phyloP scores from a whole-genome alignment of 2,113 vertebrate genomes.

The Odocoileus hemionus region DNA sequence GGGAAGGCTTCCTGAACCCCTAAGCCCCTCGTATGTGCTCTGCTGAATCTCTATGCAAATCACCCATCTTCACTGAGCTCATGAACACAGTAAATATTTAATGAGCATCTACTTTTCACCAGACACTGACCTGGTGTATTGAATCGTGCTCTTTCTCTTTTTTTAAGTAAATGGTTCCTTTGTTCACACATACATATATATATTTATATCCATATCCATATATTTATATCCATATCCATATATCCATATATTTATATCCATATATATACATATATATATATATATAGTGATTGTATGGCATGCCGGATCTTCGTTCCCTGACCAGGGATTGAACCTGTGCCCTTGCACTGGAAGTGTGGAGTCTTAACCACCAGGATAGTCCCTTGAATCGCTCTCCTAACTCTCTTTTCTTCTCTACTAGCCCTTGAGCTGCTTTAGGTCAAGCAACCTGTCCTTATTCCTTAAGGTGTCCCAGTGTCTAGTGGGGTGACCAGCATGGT shows the following conservation, averaged over 20 bases:
- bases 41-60: background rate
- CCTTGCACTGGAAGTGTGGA: background rate
- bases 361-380: background rate
- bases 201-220: background rate
- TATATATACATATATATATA: background rate
- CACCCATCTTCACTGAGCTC: background rate
- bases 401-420: background rate
- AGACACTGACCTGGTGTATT: background rate
- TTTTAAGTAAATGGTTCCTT: background rate
- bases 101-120: background rate
- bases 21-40: background rate
- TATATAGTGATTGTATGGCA: background rate
- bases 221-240: too few relatives aligned
- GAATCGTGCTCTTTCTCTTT: background rate
- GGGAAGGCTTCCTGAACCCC: background rate
- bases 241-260: background rate
- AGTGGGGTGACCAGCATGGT: background rate
- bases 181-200: background rate
- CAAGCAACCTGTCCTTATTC: background rate
- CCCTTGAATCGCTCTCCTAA: background rate
- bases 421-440: background rate
- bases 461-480: background rate
- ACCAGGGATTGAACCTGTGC: background rate
- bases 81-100: background rate
- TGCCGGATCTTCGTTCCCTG: background rate